Conservation (phyloP, 2,113 vertebrate species). For the Nycticorax nycticorax region DNA sequence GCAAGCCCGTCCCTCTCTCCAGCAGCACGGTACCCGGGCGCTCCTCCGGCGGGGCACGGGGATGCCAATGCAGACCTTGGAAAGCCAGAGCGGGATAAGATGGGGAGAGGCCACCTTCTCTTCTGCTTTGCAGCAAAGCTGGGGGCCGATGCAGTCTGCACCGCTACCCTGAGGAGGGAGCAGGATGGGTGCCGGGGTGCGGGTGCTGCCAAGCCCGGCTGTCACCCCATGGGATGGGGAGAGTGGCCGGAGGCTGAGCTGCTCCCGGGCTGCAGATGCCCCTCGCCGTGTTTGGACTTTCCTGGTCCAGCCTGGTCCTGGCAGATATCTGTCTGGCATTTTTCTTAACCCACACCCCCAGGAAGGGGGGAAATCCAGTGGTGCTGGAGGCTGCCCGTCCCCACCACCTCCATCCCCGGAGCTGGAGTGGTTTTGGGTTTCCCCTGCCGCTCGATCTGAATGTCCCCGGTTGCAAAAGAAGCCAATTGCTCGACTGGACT, state of each 20-base stretch:
- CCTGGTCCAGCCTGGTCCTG: neutral
- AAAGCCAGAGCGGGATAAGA: neutral
- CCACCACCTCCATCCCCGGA: neutral
- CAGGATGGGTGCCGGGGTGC: neutral
- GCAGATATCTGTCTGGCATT: neutral
- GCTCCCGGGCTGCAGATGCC: neutral
- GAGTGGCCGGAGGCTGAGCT: neutral
- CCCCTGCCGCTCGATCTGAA: neutral
- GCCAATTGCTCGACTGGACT: neutral
- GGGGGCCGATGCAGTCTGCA: neutral
- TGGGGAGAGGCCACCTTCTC: neutral
- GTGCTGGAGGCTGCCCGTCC: neutral
- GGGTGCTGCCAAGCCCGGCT: neutral
- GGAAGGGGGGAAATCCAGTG: neutral
- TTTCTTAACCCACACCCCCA: neutral
- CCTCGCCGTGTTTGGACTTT: fast-evolving
- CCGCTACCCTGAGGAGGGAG: neutral
- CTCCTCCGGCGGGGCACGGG: fast-evolving
- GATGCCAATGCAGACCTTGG: neutral
- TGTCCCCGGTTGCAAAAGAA: neutral
- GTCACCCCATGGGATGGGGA: neutral
- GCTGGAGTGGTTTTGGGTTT: neutral
- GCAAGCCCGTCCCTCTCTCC: neutral
- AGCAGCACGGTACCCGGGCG: fast-evolving
- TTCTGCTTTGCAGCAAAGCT: neutral